A percentile compares a stretch with the other conserved stretches of the same genome.
These are phyloP conservation scores for Clusia tigrina DNA, from an alignment of 2,888 invertebrate genomes.

Conservation along the genomic window DNA sequence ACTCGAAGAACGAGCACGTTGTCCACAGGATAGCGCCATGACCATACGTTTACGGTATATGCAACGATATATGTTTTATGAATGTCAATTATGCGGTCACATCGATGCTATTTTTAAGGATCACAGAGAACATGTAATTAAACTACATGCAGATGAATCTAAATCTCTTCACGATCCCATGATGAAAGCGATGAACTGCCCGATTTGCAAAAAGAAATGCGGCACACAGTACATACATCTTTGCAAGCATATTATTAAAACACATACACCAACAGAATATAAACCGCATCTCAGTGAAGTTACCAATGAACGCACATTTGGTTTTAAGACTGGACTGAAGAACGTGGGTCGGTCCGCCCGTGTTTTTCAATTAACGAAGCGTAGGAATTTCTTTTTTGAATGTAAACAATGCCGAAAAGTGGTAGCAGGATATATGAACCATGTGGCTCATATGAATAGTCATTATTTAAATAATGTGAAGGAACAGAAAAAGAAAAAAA, in stretches of 20 bases:
- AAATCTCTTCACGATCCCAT: slow-evolving; percentile 42
- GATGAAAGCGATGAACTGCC: slow-evolving; percentile 40
- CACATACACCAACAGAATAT: slow-evolving; percentile 33
- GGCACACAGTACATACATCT: slow-evolving; percentile 34
- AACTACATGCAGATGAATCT: slow-evolving; percentile 39
- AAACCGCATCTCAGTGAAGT: slow-evolving; percentile 34
- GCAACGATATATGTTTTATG: slow-evolving; percentile 39
- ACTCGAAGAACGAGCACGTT: slow-evolving; percentile 36
- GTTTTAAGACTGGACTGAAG: slow-evolving; percentile 32
- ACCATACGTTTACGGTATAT: slow-evolving; percentile 41
- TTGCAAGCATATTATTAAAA: slow-evolving; percentile 34
- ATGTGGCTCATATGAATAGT: slow-evolving; percentile 35
- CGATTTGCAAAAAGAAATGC: slow-evolving; percentile 37
- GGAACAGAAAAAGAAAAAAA: background rate
- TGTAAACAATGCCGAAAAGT: slow-evolving; percentile 37
- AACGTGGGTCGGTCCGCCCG: slow-evolving; percentile 33
- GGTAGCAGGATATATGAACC: slow-evolving; percentile 36
- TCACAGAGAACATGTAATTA: slow-evolving; percentile 39
- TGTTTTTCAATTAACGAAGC: slow-evolving; percentile 37
- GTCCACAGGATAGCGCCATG: slow-evolving; percentile 41
- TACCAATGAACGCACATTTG: slow-evolving; percentile 24
- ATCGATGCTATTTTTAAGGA: slow-evolving; percentile 39
- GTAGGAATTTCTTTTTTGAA: slow-evolving; percentile 39
- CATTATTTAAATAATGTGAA: slow-evolving; percentile 12
- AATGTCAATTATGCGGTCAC: slow-evolving; percentile 42